Percentiles rank a stretch among this genome's conserved stretches.
These are phyloP conservation scores for Bombus balteatus DNA, from an alignment of 1,140 invertebrate species.

Conservation along the genomic window DNA sequence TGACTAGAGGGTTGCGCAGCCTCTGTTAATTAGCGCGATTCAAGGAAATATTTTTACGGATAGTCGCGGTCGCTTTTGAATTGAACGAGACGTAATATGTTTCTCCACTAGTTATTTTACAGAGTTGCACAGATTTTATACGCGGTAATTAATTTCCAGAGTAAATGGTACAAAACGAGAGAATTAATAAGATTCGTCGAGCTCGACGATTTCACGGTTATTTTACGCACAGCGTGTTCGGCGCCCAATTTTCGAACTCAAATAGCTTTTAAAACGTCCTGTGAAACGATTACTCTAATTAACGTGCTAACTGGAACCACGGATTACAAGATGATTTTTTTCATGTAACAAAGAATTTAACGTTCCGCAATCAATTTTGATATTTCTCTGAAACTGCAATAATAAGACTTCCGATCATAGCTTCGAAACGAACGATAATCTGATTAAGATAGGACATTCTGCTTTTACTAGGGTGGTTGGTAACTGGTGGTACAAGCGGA, in stretches of 20 bases:
- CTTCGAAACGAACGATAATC: too few relatives aligned
- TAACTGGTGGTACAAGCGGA: too few relatives aligned
- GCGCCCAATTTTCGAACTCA: not conserved
- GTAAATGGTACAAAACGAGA: not conserved
- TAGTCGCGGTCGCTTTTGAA: not conserved
- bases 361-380: not conserved
- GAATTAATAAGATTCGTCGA: not conserved
- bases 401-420: too few relatives aligned
- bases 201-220: not conserved
- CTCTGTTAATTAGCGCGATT: conserved; percentile 7
- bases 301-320: not conserved
- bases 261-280: not conserved
- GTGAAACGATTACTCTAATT: not conserved
- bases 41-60: not conserved
- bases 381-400: not conserved
- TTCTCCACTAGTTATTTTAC: not conserved
- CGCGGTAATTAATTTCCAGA: not conserved
- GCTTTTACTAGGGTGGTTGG: too few relatives aligned
- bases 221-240: too few relatives aligned
- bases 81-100: not conserved
- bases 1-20: too few relatives aligned
- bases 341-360: not conserved
- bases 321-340: not conserved
- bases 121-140: not conserved
- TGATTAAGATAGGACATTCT: too few relatives aligned